Evolutionary conservation across 1,140 invertebrate species (phyloP), one percentile per base, ranked within the genome.

Genomic region (Campoletis sonorensis): DNA sequence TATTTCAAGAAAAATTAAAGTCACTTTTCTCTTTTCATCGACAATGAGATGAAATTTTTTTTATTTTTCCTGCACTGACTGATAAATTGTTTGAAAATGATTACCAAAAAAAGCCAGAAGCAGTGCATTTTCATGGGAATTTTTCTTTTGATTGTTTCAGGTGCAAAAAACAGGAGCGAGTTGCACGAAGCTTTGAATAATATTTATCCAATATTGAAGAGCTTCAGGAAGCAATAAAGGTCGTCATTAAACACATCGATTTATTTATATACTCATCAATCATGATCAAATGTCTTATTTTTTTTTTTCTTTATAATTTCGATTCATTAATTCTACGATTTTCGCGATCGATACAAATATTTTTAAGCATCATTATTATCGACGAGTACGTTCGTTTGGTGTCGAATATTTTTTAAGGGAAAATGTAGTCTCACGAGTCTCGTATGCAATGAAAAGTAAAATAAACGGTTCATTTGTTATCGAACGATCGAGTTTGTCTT

Each of bases 141-240:
- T 58, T 81, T 58, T 81, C 75, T 84, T 72, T 84, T 83, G 81
- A 88, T 86, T 89, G 86, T 93, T 93, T 84, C 92, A 97, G 98
- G 98, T 85, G 98, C 98, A 58, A 99, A 99, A 93, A 96, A 96
- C 67, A 93, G 97, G 83, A 93, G 94, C 87, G 98, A 99, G 91
- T 97, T 99, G 45, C 96, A 97, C 91, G 97, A 99, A 91, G 98
- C 98, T 33, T 94, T 99, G 87, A 96, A 98, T 85, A 97, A 98
- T 88, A 99, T 99, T 86, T 98, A 98, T 92, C 98, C 98, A 11
- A 99, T 99, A 88, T 91, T 99, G 77, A 97, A 98, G 90, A 98
- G 98, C 90, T 99, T 99, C 90, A 95, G 97, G 85, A 99, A 99
- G 85, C 94, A 94, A 85, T 95, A n/a, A 58, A 10, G 5, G 92